These are phyloP conservation scores for Acrobasis repandana DNA, from an alignment of 2,888 invertebrate species.

Conservation along the genomic window DNA sequence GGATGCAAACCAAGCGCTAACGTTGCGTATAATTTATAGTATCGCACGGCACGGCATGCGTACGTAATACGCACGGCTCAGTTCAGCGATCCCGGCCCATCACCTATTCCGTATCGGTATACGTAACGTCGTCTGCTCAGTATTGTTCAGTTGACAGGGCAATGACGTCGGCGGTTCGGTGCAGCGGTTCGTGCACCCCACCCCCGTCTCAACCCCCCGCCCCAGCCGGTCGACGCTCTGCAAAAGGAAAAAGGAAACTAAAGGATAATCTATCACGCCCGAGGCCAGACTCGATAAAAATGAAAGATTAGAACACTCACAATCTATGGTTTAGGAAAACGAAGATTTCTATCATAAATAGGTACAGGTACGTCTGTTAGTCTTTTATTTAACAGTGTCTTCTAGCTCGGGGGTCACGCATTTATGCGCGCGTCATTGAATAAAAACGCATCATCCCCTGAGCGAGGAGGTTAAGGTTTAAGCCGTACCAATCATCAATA, in stretches of 20 bases:
- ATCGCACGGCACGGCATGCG: no score
- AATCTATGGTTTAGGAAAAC: conserved; percentile 67
- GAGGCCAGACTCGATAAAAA: conserved; percentile 79
- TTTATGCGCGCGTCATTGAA: no score
- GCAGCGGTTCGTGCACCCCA: conserved; percentile 58
- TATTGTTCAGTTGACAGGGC: conserved; percentile 82
- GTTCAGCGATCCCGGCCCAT: conserved; percentile 59
- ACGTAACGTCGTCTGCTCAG: conserved; percentile 77
- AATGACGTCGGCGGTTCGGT: conserved; percentile 75
- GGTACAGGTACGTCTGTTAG: neutral
- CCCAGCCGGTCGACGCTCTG: conserved; percentile 80
- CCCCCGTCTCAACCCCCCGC: conserved; percentile 55
- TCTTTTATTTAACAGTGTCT: no score
- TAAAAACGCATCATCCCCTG: no score
- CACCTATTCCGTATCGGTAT: conserved; percentile 68
- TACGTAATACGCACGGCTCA: conserved; percentile 43
- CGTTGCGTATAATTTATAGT: no score
- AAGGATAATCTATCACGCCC: conserved; percentile 82
- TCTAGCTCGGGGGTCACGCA: no score
- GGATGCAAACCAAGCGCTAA: no score
- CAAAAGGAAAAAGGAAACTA: conserved; percentile 79
- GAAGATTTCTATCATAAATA: neutral
- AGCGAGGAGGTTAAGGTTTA: no score
- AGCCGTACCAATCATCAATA: no score
- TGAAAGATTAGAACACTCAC: conserved; percentile 74